Evolutionary conservation across 2,113 vertebrate genomes (phyloP).

Genomic region (Sapayoa aenigma): DNA sequence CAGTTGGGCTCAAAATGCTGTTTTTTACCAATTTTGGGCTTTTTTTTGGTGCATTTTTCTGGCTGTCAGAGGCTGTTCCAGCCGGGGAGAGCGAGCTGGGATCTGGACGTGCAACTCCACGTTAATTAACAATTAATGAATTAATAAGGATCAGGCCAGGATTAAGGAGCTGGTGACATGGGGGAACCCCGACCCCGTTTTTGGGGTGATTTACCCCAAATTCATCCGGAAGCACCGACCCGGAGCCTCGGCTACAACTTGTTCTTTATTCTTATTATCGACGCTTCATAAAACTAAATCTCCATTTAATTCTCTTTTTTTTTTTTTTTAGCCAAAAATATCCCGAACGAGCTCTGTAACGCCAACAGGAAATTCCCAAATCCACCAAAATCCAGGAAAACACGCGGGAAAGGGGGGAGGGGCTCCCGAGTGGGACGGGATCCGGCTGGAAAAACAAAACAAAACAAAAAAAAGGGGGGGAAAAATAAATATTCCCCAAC

Average conservation of each 20-base stretch:
- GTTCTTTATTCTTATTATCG: not conserved
- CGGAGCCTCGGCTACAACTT: not conserved
- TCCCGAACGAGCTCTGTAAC: conserved; percentile 28
- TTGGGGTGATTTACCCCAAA: not conserved
- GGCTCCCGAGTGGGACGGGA: not conserved
- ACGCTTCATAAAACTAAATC: conserved; percentile 62
- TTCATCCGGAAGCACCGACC: rapidly evolving
- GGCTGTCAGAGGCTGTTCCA: too few relatives aligned
- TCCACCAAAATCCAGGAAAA: not conserved
- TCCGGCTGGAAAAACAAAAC: not conserved
- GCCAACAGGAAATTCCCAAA: not conserved
- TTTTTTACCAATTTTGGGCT: too few relatives aligned
- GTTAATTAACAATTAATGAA: too few relatives aligned
- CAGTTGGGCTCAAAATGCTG: too few relatives aligned
- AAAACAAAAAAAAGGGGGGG: too few relatives aligned
- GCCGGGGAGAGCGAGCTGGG: too few relatives aligned
- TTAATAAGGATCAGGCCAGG: too few relatives aligned
- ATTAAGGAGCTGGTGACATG: too few relatives aligned
- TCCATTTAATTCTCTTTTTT: conserved; percentile 6
- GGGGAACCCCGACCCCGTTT: too few relatives aligned
- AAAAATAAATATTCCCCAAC: not conserved
- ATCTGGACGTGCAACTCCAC: too few relatives aligned
- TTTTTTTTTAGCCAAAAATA: conserved; percentile 59
- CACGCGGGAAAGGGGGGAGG: not conserved
- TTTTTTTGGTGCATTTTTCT: too few relatives aligned